Evolutionary conservation across 2,113 vertebrate species (phyloP).

Genomic region (Tupaia tana): DNA sequence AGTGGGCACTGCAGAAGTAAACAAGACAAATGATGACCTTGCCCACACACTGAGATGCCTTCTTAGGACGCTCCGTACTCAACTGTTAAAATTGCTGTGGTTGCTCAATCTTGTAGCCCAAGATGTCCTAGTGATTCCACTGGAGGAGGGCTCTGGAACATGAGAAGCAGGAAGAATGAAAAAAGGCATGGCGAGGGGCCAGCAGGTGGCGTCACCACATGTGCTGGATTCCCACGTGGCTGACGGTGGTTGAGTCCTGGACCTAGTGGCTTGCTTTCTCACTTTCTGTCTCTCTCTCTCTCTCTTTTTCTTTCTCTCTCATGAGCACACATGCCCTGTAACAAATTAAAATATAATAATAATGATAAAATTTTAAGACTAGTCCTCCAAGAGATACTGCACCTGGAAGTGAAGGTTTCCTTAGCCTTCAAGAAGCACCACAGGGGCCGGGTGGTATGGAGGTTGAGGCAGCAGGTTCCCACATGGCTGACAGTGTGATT

Average conservation of each 20-base stretch:
- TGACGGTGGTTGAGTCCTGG: too few species aligned
- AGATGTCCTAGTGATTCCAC: background rate
- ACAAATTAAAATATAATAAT: too few species aligned
- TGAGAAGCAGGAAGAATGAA: background rate
- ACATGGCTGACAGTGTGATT: too few species aligned
- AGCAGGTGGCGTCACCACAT: too few species aligned
- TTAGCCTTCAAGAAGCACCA: background rate
- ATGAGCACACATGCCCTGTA: too few species aligned
- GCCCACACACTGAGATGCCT: background rate
- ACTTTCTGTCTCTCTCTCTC: too few species aligned
- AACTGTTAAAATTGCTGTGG: background rate
- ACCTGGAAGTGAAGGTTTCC: conserved; percentile 15
- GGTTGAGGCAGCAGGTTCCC: too few species aligned
- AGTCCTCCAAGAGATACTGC: background rate
- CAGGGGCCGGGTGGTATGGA: too few species aligned
- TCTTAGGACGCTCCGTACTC: background rate
- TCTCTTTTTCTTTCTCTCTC: too few species aligned
- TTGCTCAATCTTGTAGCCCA: background rate
- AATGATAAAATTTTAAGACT: background rate
- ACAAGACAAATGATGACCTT: background rate
- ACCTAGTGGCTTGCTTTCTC: too few species aligned
- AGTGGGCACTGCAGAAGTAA: background rate
- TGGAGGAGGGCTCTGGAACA: background rate
- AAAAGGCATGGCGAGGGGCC: background rate
- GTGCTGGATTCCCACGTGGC: too few species aligned